phyloP scores from a whole-genome alignment of 2,888 invertebrate genomes.

The Xanthorhoe spadicearia region DNA sequence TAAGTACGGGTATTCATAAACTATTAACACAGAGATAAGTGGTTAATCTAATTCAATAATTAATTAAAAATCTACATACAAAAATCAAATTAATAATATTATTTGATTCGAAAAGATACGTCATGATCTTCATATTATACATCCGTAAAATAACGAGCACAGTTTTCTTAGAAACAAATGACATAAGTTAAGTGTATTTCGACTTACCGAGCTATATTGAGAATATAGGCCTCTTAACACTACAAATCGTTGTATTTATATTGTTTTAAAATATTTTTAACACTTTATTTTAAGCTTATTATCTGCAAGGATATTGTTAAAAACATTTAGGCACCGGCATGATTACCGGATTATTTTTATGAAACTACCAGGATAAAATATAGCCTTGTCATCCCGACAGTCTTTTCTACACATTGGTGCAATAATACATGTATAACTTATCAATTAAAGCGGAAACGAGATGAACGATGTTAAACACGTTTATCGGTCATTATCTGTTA shows the following conservation, averaged over 20 bases:
- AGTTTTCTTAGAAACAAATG: background rate
- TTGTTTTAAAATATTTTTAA: background rate
- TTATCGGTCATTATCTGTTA: slow-evolving; percentile 9
- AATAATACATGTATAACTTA: background rate
- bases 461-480: slow-evolving; percentile 3
- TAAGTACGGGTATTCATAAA: too few species aligned
- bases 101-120: too few species aligned
- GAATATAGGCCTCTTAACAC: background rate
- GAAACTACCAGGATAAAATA: too few species aligned
- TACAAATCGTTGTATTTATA: background rate
- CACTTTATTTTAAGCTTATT: background rate
- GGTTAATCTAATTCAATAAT: too few species aligned
- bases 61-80: too few species aligned
- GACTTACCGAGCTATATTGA: background rate
- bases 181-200: background rate
- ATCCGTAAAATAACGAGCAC: background rate
- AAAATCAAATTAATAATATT: too few species aligned
- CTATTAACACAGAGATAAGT: too few species aligned
- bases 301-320: background rate
- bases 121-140: too few species aligned
- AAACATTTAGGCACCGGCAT: too few species aligned
- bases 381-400: too few species aligned
- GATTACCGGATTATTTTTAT: too few species aligned
- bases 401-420: too few species aligned
- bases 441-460: background rate